phyloP scores from a whole-genome alignment of 2,113 vertebrate genomes.

The Lota lota region DNA sequence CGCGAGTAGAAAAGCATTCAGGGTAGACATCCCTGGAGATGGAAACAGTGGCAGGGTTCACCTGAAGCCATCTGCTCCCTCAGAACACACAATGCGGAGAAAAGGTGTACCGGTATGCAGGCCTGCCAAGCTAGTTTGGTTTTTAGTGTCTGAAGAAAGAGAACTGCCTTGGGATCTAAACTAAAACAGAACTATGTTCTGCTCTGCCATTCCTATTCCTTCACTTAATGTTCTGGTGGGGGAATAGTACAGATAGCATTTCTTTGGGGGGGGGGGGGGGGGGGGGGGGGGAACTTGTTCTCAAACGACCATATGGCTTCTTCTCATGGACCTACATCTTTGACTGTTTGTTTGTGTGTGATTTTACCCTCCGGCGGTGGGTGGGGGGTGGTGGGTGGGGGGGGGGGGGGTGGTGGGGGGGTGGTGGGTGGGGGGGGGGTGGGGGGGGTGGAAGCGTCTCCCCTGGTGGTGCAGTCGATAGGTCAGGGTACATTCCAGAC shows the following conservation, averaged over 20 bases:
- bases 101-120: slow-evolving; percentile 37
- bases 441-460: slow-evolving; percentile 33
- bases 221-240: slow-evolving; percentile 30
- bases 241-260: slow-evolving; percentile 1
- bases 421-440: slow-evolving; percentile 18
- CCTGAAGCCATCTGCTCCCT: slow-evolving; percentile 41
- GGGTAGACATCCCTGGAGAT: slow-evolving; percentile 21
- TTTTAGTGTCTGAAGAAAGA: slow-evolving; percentile 28
- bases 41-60: slow-evolving; percentile 29
- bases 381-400: slow-evolving; percentile 1
- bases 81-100: slow-evolving; percentile 26
- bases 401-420: not conserved
- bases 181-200: slow-evolving; percentile 5
- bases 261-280: slow-evolving; percentile 6
- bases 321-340: not conserved
- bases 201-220: slow-evolving; percentile 22
- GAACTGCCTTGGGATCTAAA: slow-evolving; percentile 12
- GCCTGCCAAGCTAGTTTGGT: slow-evolving; percentile 30
- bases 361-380: slow-evolving; percentile 44
- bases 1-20: not conserved
- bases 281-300: slow-evolving; percentile 26
- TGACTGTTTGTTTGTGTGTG: slow-evolving; percentile 29
- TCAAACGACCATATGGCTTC: slow-evolving; percentile 34
- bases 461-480: slow-evolving; percentile 53
- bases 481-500: slow-evolving; percentile 62